These are phyloP conservation scores for Pomatorhinus ruficollis DNA, from an alignment of 2,113 vertebrate species.

Conservation along the genomic window DNA sequence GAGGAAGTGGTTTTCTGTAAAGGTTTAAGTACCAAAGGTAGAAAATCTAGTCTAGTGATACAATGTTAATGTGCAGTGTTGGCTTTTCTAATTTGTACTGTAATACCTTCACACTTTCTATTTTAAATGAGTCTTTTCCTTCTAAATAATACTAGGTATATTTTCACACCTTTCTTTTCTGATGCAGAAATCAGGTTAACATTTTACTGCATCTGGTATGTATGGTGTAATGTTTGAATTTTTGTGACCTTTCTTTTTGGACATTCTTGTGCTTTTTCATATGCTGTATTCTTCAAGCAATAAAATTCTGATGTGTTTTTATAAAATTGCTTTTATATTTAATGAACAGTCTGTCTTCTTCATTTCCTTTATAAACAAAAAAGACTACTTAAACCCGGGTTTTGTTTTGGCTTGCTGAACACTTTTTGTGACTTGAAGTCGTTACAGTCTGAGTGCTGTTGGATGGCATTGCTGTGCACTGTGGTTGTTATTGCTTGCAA, in stretches of 20 bases:
- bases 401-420: conserved; percentile 20
- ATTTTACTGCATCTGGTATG: conserved; percentile 88
- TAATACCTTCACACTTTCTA: conserved; percentile 75
- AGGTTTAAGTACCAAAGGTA: conserved; percentile 83
- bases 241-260: conserved; percentile 84
- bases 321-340: conserved; percentile 80
- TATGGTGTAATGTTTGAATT: conserved; percentile 83
- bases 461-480: neutral
- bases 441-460: neutral
- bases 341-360: conserved; percentile 61
- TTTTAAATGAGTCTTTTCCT: conserved; percentile 75
- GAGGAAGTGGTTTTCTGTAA: conserved; percentile 68
- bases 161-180: conserved; percentile 75
- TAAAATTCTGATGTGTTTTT: conserved; percentile 96
- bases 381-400: neutral
- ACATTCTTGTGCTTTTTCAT: conserved; percentile 87
- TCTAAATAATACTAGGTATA: conserved; percentile 71
- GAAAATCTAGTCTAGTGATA: conserved; percentile 76
- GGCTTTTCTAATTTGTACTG: conserved; percentile 82
- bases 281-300: conserved; percentile 99
- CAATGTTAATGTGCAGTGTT: conserved; percentile 75
- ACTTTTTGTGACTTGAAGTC: neutral
- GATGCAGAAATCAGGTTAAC: conserved; percentile 85
- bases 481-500: neutral
- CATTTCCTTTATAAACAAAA: conserved; percentile 8